Conservation (phyloP, 2,888 invertebrate genomes). For the Melitaea athalia region DNA sequence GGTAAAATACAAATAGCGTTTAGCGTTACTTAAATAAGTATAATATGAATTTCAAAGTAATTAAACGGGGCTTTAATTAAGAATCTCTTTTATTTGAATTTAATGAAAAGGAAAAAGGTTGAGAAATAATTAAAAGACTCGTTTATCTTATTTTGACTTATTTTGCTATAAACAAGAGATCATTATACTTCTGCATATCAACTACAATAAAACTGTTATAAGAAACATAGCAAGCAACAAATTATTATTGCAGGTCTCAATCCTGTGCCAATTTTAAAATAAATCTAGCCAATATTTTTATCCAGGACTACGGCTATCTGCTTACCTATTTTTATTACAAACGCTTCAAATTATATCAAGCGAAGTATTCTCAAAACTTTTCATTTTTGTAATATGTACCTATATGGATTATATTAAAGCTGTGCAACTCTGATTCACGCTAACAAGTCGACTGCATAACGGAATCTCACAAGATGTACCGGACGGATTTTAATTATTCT, state of each 20-base stretch:
- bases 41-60: not conserved
- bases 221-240: too few relatives aligned
- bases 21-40: not conserved
- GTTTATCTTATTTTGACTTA: not conserved
- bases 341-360: too few relatives aligned
- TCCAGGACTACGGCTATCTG: too few relatives aligned
- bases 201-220: too few relatives aligned
- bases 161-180: not conserved
- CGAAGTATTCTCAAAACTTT: too few relatives aligned
- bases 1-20: not conserved
- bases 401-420: not conserved
- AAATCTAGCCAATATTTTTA: too few relatives aligned
- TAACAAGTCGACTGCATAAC: slow-evolving; percentile 22
- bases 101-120: slow-evolving; percentile 1
- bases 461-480: slow-evolving; percentile 27
- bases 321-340: too few relatives aligned
- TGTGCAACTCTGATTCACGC: slow-evolving; percentile 14
- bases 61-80: not conserved
- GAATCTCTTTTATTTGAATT: slow-evolving; percentile 3
- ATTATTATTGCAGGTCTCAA: too few relatives aligned
- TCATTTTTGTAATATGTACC: not conserved
- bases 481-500: slow-evolving; percentile 31
- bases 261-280: too few relatives aligned
- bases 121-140: not conserved
- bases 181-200: too few relatives aligned